Base-by-base conservation (phyloP, 2,888 invertebrate genomes). In the Hyposoter dolosus region DNA sequence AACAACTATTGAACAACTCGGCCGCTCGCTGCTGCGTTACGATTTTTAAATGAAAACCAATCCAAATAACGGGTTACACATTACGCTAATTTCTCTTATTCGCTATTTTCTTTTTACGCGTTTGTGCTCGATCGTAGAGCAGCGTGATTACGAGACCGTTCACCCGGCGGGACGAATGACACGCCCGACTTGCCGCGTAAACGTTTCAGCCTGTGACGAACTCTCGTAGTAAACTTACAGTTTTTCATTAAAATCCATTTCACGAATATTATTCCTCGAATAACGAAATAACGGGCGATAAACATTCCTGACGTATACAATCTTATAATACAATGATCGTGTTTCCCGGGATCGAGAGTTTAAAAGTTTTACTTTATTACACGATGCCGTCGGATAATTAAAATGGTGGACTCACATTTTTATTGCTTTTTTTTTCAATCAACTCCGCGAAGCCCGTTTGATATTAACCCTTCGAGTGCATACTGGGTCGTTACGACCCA, bases 131-230 rank as follows among this genome's bases (percentile, higher is more conserved):
- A 69, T 76, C 65, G 74, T 12, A 35, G n/a, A 75, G 56, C 81
- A 80, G 53, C 81, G 71, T 83, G 63, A 83, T 86, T 69, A 53
- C 66, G 47, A 28, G 66, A 45, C 83, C 83, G 66, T 83, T 86
- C 83, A 83, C 83, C 74, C 68, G 63, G n/a, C 74, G 15, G 81
- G 66, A 78, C 83, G 81, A 84, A 82, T 74, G 86, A 83, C 40
- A 86, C 83, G 83, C 81, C 47, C 65, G 78, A 81, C 74, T 83
- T 60, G 45, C 53, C 60, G 23, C 47, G n/a, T 28, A 10, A 63
- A 74, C 50, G 66, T 32, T 19, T 45, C 68, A 23, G n/a, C 10
- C 28, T 56, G 35, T 35, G 76, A 69, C 35, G 71, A 72, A 63
- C 53, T 53, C 45, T n/a, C 60, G 65, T 60, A 43, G n/a, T 28